Base-by-base conservation (phyloP, 1,140 invertebrate species). In the Stenopsyche tienmushanensis region DNA sequence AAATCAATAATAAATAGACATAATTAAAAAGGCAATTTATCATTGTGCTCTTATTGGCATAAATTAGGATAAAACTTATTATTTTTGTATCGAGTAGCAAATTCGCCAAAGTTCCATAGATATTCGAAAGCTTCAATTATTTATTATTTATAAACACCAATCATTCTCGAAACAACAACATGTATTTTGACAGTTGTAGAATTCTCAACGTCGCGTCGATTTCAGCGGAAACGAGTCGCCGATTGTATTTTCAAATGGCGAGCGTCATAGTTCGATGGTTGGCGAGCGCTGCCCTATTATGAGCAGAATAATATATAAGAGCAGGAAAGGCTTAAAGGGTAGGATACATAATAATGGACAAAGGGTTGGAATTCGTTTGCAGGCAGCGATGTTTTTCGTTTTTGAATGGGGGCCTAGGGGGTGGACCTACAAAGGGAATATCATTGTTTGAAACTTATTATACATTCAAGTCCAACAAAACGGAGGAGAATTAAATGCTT, bases 401-500 rank as follows among this genome's bases (percentile, higher is more conserved):
- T 34, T 54, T 34, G 52, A 54, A 54, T 17, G 23, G 25, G 52
- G 3, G 25, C n/a, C 20, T 13, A 18, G 25, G n/a, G 25, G 18
- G n/a, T 29, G 24, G 25, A 54, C 25, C 18, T 52, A 52, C 49
- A 52, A 52, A 54, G 52, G 26, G 52, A 34, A 54, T 25, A 54
- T 54, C 52, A 54, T 54, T 54, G 52, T 54, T 54, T 34, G 52
- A 54, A 54, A 54, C 52, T 54, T 54, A 54, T 54, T 54, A 54
- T 54, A 54, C 26, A 54, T 54, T 54, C 52, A 54, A 29, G 52
- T 54, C 52, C 21, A 29, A 17, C 21, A 54, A 54, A 54, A 54
- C 52, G 52, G 25, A 34, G 26, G 52, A 18, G 25, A 34, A 54
- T 54, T 54, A 54, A 54, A 54, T 29, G 52, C 52, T 29, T 54